Percentiles rank a stretch among this genome's conserved stretches.
These are phyloP conservation scores for Clepsis dumicolana DNA, from an alignment of 2,888 invertebrate genomes.

Conservation along the genomic window DNA sequence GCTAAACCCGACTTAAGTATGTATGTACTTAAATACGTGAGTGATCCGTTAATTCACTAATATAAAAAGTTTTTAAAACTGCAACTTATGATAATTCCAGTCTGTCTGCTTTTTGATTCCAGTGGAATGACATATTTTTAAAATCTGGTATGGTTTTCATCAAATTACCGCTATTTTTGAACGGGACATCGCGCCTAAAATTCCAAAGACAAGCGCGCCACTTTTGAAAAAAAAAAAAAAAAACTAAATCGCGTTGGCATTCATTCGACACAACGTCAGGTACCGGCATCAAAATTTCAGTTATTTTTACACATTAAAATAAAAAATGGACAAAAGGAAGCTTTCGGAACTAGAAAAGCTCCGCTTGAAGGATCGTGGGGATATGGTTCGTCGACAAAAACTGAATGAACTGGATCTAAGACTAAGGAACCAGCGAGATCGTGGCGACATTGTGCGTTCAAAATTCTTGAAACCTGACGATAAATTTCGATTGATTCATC, in stretches of 20 bases:
- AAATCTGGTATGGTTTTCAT: too few relatives aligned
- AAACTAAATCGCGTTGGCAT: neutral
- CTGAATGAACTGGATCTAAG: neutral
- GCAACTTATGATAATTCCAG: too few relatives aligned
- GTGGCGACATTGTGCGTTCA: constrained; percentile 4
- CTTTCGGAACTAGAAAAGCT: constrained; percentile 48
- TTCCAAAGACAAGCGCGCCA: neutral
- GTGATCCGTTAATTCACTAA: too few relatives aligned
- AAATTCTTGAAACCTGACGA: constrained; percentile 2
- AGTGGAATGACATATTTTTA: too few relatives aligned
- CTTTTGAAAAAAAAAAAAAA: constrained; percentile 1
- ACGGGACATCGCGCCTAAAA: neutral
- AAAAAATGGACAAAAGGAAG: constrained; percentile 46
- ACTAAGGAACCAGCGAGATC: neutral
- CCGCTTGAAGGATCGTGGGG: constrained; percentile 49
- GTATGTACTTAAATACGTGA: too few relatives aligned
- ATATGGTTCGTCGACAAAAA: constrained; percentile 33
- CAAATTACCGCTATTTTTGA: neutral
- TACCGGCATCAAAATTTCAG: constrained; percentile 25
- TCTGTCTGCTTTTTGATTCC: too few relatives aligned
- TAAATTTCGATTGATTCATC: neutral
- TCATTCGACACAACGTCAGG: constrained; percentile 5
- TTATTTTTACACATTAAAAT: constrained; percentile 20
- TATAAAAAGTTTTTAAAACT: too few relatives aligned
- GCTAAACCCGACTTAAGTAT: too few relatives aligned